Conservation (phyloP, 1,140 invertebrate genomes). For the Orius laevigatus region DNA sequence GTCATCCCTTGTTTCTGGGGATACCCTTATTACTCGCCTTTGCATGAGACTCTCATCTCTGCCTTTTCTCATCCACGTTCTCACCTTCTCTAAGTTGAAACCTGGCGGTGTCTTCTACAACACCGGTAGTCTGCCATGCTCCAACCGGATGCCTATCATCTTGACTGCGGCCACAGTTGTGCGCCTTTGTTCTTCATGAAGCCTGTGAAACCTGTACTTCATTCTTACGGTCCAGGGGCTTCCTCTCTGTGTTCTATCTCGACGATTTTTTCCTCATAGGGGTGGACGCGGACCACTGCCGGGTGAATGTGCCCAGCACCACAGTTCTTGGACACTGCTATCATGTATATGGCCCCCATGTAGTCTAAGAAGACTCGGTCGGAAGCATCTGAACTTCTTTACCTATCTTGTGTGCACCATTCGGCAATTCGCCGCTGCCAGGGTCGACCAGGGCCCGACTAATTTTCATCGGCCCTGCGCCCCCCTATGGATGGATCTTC, state of each 20-base stretch:
- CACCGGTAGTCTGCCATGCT: no score
- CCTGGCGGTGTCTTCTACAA: no score
- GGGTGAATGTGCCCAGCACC: not conserved
- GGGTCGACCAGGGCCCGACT: not conserved
- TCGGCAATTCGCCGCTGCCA: not conserved
- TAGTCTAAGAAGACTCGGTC: not conserved
- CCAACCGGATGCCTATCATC: no score
- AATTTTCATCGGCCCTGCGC: not conserved
- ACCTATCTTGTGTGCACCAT: not conserved
- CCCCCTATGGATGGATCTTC: no score
- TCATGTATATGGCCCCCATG: not conserved
- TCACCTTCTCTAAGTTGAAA: no score
- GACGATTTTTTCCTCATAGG: not conserved
- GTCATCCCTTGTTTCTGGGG: no score
- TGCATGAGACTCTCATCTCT: no score
- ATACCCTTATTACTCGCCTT: no score
- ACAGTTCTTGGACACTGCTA: not conserved
- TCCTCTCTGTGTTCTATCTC: not conserved
- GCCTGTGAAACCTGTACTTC: not conserved
- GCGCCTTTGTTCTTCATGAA: not conserved
- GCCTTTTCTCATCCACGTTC: no score
- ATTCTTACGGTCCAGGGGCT: not conserved
- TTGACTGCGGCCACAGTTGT: not conserved
- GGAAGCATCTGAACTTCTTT: not conserved
- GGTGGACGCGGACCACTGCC: not conserved